Evolutionary conservation across 2,888 invertebrate species (phyloP), one percentile per base, ranked within the genome.

Genomic region (Myathropa florea): DNA sequence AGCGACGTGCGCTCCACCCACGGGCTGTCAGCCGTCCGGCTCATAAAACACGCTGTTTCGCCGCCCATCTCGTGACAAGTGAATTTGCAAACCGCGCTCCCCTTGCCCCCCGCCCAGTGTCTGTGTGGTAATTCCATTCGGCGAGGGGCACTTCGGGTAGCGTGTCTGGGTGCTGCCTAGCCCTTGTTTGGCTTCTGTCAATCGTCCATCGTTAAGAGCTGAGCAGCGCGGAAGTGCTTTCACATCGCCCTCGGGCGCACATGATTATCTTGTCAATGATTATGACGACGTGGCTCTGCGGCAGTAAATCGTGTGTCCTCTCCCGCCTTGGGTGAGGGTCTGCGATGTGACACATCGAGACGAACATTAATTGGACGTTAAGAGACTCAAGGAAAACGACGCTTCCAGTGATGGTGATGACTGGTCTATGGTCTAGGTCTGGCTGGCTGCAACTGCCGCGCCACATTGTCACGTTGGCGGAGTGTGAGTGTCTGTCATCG

Each of bases 131-230:
- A 75, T 60, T 28, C 33, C 61, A 59, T 36, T 57, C 46, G 73
- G 59, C 68, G 14, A n/a, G n/a, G 14, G 26, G 39, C 36, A 64
- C 61, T 57, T n/a, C n/a, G n/a, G n/a, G n/a, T n/a, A n/a, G n/a
- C n/a, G n/a, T n/a, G n/a, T n/a, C n/a, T n/a, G 23, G 24, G 65
- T 18, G 57, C 23, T 80, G 65, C 39, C n/a, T n/a, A n/a, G 60
- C 82, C 81, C 77, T 85, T 85, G 77, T 85, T 81, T 85, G 82
- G 85, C 77, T 85, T 78, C 77, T 73, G 85, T 85, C 81, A 85
- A 81, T 85, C 39, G 76, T 80, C 65, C 72, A 81, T 76, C 81
- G 72, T 39, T 57, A 59, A 18, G 12, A 10, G 71, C 53, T 65
- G 59, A 78, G 71, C 23, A 60, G 77, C 77, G 57, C 64, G 81